A percentile compares a stretch with the other conserved stretches of the same genome.
Evolutionary conservation across 2,113 vertebrate species (phyloP).

Genomic region (Telmatochromis brachygnathus): DNA sequence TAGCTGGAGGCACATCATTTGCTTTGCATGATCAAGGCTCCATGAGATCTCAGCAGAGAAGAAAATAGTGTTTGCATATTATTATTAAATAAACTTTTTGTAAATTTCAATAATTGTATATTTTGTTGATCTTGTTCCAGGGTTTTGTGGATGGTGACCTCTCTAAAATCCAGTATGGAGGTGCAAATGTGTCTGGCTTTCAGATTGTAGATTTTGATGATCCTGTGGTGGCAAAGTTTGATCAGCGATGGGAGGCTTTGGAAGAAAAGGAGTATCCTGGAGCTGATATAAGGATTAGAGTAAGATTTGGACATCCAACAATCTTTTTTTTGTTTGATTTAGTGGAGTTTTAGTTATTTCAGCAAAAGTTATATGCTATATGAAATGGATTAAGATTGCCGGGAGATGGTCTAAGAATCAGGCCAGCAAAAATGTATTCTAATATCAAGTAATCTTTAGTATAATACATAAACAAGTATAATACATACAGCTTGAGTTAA

Average conservation of each 20-base stretch:
- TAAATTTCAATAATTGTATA: neutral
- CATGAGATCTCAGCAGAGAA: neutral
- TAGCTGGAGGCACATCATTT: neutral
- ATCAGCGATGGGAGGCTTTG: constrained; percentile 91
- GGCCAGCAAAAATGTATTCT: neutral
- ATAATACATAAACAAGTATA: neutral
- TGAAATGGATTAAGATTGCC: neutral
- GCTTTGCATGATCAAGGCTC: neutral
- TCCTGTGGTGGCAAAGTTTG: constrained; percentile 89
- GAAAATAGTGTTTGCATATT: neutral
- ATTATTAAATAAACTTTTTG: neutral
- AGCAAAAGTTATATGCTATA: neutral
- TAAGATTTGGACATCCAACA: constrained; percentile 42
- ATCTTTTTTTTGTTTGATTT: neutral
- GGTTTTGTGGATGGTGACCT: constrained; percentile 94
- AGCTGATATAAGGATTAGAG: constrained; percentile 87
- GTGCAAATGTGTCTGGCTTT: constrained; percentile 95
- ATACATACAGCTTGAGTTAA: neutral
- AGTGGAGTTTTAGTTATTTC: neutral
- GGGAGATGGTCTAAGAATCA: neutral
- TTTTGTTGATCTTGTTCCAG: constrained; percentile 55
- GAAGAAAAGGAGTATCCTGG: constrained; percentile 97
- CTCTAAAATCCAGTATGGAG: constrained; percentile 96
- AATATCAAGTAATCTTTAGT: neutral
- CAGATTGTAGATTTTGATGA: constrained; percentile 97